Evolutionary conservation across 2,113 vertebrate species (phyloP), one percentile per base, ranked within the genome.

Genomic region (Myiozetetes cayanensis): DNA sequence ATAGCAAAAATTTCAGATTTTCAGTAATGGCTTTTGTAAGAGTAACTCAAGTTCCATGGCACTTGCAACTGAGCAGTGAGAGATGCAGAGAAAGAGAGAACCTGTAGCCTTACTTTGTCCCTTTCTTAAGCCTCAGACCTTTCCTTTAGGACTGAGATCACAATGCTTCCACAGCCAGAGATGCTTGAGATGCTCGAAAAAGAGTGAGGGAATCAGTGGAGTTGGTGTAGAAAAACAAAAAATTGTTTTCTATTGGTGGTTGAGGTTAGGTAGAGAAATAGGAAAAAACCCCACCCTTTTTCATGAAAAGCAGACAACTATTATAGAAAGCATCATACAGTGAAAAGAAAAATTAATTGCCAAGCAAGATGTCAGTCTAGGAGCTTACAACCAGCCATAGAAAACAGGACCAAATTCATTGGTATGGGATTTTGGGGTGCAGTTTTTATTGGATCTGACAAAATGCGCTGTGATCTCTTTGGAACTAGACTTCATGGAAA

Each of bases 401-500:
- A n/a, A 90, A 94, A 84, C 17, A 86, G 35, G 49, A 47, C n/a
- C 2, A 8, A 56, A 55, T 91, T 81, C 25, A 63, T 10, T 84
- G 76, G 37, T 66, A 21, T 46, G 39, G 13, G 39, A 68, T 91
- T 96, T 95, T 83, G 56, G 80, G 92, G 80, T 75, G 28, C 72
- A 76, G 24, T 31, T 89, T 89, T 85, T 87, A 67, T 76, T 78
- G 39, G 52, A 75, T 88, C 82, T 90, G 82, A 84, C 58, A 65
- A 61, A 82, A 37, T 53, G 37, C 1, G 1, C 84, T 80, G 79
- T 66, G 85, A 85, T 88, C 58, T 85, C 61, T 89, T 90, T 90
- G 70, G 76, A 96, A 89, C 80, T 55, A 93, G 65, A 56, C 84
- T 87, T 83, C 78, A 66, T 68, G 80, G 88, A 73, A 85, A 78